A percentile compares a stretch with the other conserved stretches of the same genome.
Evolutionary conservation across 53 echinoderm and acorn worm genomes (phyloP).

Genomic region (Paracentrotus lividus): DNA sequence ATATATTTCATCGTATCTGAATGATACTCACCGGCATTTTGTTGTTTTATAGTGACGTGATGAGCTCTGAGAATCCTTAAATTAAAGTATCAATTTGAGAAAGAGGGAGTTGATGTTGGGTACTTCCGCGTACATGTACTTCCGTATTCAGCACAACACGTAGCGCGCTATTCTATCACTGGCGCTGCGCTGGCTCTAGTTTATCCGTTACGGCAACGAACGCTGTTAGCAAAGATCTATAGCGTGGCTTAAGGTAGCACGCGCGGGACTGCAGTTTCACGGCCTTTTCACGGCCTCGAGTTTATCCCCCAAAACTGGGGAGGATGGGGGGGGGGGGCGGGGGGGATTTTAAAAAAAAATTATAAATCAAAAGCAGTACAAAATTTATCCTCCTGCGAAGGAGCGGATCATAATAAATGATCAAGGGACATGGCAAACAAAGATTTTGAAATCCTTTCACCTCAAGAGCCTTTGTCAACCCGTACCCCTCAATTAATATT

Average conservation of each 20-base stretch:
- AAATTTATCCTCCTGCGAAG: too few relatives aligned
- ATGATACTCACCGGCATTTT: constrained; percentile 4
- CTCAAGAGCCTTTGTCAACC: too few relatives aligned
- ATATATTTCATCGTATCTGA: background rate
- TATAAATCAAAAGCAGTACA: too few relatives aligned
- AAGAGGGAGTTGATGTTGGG: background rate
- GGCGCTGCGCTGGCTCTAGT: background rate
- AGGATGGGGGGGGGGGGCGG: too few relatives aligned
- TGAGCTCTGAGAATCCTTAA: background rate
- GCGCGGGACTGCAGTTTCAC: background rate
- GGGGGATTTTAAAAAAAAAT: too few relatives aligned
- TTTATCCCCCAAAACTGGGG: too few relatives aligned
- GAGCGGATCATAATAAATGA: too few relatives aligned
- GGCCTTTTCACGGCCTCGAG: too few relatives aligned
- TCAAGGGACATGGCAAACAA: too few relatives aligned
- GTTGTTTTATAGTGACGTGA: background rate
- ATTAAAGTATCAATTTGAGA: background rate
- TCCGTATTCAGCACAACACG: background rate
- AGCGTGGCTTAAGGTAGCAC: background rate
- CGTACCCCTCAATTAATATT: too few relatives aligned
- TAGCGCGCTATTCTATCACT: background rate
- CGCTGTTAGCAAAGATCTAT: background rate
- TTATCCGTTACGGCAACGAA: too few relatives aligned
- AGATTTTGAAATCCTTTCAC: too few relatives aligned
- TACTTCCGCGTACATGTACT: constrained; percentile 14